These are phyloP conservation scores for Chrysogorgia sp. DNA, from an alignment of 92 coral and sea anemone genomes.

Conservation along the genomic window DNA sequence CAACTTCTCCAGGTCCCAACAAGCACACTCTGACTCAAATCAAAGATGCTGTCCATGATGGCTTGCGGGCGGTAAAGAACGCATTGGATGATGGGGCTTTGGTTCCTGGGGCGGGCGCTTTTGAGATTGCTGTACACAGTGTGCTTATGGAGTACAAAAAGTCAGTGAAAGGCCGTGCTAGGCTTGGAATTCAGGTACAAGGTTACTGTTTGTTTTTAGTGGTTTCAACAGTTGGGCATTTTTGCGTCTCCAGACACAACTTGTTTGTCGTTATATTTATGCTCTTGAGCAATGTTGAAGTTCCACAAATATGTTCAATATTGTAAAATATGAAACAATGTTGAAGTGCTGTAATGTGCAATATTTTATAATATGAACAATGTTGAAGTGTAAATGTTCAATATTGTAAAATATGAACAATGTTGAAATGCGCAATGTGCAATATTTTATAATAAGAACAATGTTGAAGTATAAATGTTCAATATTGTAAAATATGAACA, in stretches of 20 bases:
- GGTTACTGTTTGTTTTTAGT: not conserved
- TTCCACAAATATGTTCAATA: too few species aligned
- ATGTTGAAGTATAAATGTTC: too few species aligned
- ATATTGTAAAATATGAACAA: too few species aligned
- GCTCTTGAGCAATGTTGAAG: too few species aligned
- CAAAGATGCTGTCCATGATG: constrained; percentile 97
- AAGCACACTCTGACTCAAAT: constrained; percentile 96
- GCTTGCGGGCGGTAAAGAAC: constrained; percentile 96
- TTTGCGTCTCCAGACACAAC: not conserved
- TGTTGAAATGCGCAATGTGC: too few species aligned
- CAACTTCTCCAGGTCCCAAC: constrained; percentile 75
- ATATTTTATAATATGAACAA: too few species aligned
- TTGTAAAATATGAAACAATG: too few species aligned
- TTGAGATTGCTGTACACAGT: constrained; percentile 85
- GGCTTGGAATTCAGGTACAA: constrained; percentile 87
- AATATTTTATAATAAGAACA: too few species aligned
- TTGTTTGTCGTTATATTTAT: too few species aligned
- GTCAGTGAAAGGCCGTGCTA: constrained; percentile 90
- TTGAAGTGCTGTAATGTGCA: too few species aligned
- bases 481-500: too few species aligned
- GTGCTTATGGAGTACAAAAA: constrained; percentile 83
- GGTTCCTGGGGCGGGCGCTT: constrained; percentile 98
- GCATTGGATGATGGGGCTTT: constrained; percentile 98
- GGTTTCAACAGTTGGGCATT: not conserved
- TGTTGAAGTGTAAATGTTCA: too few species aligned